These are phyloP conservation scores for Corydoras sp. DNA, from an alignment of 2,113 vertebrate species.

Conservation along the genomic window DNA sequence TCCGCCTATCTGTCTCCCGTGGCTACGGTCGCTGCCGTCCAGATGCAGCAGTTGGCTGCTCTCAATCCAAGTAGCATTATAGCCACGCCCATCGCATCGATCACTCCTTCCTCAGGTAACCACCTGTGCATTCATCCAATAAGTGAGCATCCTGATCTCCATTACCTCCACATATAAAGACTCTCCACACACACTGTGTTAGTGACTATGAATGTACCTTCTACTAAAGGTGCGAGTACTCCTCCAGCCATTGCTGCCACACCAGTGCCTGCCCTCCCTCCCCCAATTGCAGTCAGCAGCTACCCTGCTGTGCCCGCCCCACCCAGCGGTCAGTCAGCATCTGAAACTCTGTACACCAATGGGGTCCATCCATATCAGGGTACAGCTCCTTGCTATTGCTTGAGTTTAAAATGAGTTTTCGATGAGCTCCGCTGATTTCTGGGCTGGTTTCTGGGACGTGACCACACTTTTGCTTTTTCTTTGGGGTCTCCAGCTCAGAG, in stretches of 20 bases:
- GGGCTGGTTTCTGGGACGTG: no score
- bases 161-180: no score
- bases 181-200: neutral
- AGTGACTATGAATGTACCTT: neutral
- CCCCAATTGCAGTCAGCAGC: slow-evolving; percentile 75
- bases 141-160: no score
- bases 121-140: neutral
- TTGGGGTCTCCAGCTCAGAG: slow-evolving; percentile 72
- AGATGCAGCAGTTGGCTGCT: slow-evolving; percentile 91
- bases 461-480: neutral
- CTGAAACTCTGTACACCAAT: slow-evolving; percentile 79
- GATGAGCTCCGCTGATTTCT: neutral
- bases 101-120: slow-evolving; percentile 88
- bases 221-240: slow-evolving; percentile 75
- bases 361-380: slow-evolving; percentile 84
- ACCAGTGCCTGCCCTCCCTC: slow-evolving; percentile 76
- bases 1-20: slow-evolving; percentile 92
- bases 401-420: slow-evolving; percentile 8
- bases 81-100: slow-evolving; percentile 81
- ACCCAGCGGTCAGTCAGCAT: slow-evolving; percentile 73
- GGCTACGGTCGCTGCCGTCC: slow-evolving; percentile 85
- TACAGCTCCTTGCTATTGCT: slow-evolving; percentile 36
- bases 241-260: slow-evolving; percentile 82
- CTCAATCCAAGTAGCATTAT: slow-evolving; percentile 88
- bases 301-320: slow-evolving; percentile 75